Base-by-base conservation (phyloP, 30 jellyfish, hydroid and myxozoan genomes). In the Turritopsis dohrnii region DNA sequence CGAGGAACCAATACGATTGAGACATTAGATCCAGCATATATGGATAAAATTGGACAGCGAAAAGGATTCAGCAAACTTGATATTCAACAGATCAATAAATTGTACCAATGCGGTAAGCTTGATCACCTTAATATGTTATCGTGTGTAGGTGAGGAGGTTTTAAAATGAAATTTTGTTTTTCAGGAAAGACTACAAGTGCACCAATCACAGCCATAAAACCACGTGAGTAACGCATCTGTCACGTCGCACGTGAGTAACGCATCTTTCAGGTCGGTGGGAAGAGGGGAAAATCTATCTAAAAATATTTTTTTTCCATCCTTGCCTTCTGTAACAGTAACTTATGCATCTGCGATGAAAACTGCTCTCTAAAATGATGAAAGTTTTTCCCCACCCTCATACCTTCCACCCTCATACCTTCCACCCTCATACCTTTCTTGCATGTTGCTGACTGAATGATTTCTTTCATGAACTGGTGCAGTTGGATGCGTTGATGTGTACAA, bases 41-140 rank as follows among this genome's bases (percentile, higher is more conserved):
- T 13, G 66, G 80, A 79, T 30, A 31, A 24, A 53, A 79, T 79
- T 30, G 86, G 86, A 41, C 53, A 79, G 13, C 52, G 86, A 79
- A 18, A 79, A 53, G 86, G 86, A 21, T 79, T 79, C 41, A 79
- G 86, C 80, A 52, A 79, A 29, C 52, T 29, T 7, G 86, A 79
- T 79, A 79, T 31, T 9, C 79, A 79, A 29, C 86, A 79, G 25
- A 53, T 79, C 28, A 79, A 79, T 54, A 54, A 52, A 31, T 0
- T 79, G 84, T 79, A 79, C 84, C 52, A 79, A 19, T 79, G 86
- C 22, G 83, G 83, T 69, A 1, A 69, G 77, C 13, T 41, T 41
- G 60, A 41, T 13, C 60, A 41, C 60, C 13, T 41, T 3, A 3
- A 41, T 41, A 3, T 41, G 13, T 41, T 41, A 5, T 41, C 60